A percentile compares a stretch with the other conserved stretches of the same genome.
These are phyloP conservation scores for Neuroterus valhalla DNA, from an alignment of 1,140 invertebrate genomes.

Conservation along the genomic window DNA sequence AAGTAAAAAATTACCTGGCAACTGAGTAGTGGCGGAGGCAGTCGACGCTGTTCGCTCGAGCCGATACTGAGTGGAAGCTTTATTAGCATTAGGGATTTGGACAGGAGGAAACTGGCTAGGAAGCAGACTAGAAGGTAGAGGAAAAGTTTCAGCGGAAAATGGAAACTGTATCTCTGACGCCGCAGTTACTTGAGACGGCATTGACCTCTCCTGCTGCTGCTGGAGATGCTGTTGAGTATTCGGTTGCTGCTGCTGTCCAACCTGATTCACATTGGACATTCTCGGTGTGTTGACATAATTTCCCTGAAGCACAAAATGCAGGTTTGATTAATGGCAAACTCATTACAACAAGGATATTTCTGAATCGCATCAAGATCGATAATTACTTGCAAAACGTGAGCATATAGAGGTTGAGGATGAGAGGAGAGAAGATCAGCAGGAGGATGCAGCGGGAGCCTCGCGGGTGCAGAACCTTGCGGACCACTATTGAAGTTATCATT, in stretches of 20 bases:
- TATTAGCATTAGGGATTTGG: conserved; percentile 74
- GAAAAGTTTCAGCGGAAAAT: conserved; percentile 76
- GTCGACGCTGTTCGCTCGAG: conserved; percentile 80
- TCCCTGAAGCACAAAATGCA: conserved; percentile 54
- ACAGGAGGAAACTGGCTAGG: conserved; percentile 75
- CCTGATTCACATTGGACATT: conserved; percentile 72
- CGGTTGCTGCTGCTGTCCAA: conserved; percentile 59
- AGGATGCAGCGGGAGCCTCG: conserved; percentile 71
- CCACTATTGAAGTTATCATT: conserved; percentile 72
- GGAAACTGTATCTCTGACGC: conserved; percentile 77
- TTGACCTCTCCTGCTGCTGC: conserved; percentile 69
- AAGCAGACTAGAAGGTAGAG: conserved; percentile 72
- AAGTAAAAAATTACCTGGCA: conserved; percentile 79
- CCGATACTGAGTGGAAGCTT: conserved; percentile 77
- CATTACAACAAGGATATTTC: conserved; percentile 7
- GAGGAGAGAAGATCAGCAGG: conserved; percentile 69
- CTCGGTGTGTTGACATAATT: conserved; percentile 71
- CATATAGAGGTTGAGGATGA: conserved; percentile 71
- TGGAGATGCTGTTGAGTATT: conserved; percentile 54
- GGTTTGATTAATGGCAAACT: conserved; percentile 17
- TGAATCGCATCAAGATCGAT: not conserved
- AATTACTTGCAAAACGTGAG: conserved; percentile 71
- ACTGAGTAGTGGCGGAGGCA: conserved; percentile 80
- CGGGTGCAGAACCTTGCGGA: conserved; percentile 68
- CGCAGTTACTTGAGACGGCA: conserved; percentile 76